phyloP scores from a whole-genome alignment of 2,113 vertebrate species.

The Lophius piscatorius region DNA sequence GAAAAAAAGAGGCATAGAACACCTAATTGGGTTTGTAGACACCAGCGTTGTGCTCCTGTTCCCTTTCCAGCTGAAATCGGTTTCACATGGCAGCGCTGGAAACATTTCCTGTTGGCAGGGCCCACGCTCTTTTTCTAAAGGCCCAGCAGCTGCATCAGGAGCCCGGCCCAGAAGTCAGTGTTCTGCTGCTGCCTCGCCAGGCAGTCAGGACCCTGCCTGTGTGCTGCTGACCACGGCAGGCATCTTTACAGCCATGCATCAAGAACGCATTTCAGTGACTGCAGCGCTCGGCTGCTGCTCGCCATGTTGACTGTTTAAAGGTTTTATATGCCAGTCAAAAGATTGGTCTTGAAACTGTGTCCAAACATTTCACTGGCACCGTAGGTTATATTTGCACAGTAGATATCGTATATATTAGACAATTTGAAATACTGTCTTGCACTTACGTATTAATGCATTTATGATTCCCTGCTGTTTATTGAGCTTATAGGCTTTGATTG shows the following conservation, averaged over 20 bases:
- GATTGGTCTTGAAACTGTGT: no score
- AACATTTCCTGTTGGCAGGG: conserved; percentile 77
- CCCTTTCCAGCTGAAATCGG: conserved; percentile 72
- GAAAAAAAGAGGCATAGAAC: conserved; percentile 56
- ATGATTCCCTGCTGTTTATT: no score
- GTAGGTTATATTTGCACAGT: no score
- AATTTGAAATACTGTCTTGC: no score
- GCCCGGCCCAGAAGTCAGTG: conserved; percentile 47
- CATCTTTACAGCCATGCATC: conserved; percentile 17
- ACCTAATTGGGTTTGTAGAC: conserved; percentile 78
- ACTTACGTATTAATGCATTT: no score
- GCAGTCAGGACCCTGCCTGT: conserved; percentile 32
- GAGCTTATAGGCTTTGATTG: neutral
- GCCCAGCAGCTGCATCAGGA: conserved; percentile 54
- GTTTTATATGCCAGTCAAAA: no score
- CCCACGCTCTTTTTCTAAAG: conserved; percentile 54
- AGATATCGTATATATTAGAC: no score
- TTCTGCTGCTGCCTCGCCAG: conserved; percentile 38
- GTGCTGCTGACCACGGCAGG: conserved; percentile 20
- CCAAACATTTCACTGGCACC: no score
- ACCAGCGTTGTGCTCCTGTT: conserved; percentile 51
- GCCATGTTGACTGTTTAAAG: no score
- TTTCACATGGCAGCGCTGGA: conserved; percentile 74
- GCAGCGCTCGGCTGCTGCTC: no score
- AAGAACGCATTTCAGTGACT: no score